Base-by-base conservation (phyloP, 1,140 invertebrate species). In the Zeugodacus cucurbitae region DNA sequence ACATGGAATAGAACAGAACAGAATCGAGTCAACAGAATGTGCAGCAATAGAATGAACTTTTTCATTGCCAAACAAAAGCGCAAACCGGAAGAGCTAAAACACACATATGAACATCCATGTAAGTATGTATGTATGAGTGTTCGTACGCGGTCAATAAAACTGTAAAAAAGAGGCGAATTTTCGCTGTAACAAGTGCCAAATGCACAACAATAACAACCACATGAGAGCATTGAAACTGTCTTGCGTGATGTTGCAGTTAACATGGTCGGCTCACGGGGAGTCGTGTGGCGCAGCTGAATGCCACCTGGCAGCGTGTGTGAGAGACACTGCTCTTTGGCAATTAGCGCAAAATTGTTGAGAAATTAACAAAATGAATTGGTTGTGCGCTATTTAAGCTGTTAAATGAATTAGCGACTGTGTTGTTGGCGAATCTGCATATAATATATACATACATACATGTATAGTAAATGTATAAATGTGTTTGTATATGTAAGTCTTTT, bases 311-410 rank as follows among this genome's bases (percentile, higher is more conserved):
- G 64, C 32, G 26, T 5, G 64, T 48, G 6, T 5, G 64, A 26
- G 6, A 14, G 41, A 7, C 14, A 54, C 1, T 82, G 41, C 11
- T 82, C 37, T 34, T 48, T 82, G 74, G 74, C 41, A 82, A 82
- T 82, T 82, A 82, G 41, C 74, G 41, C 3, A 48, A 82, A 82
- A 82, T 26, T 54, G n/a, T 29, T 48, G 22, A 48, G 41, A 48
- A 82, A 82, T 82, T 82, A 82, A 82, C 74, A 29, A 26, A 82
- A 82, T 82, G 74, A 54, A 48, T 29, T n/a, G 48, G 74, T 78
- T 82, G 74, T 82, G 74, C 37, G 74, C 74, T 82, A 82, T 82
- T 82, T 82, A 82, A 82, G 8, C 11, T 54, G 74, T 41, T 82
- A 82, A 82, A 48, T 82, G 41, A 82, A 48, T 54, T 82, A 48